These are phyloP conservation scores for Tympanoctomys barrerae DNA, from an alignment of 2,797 vertebrate species.

Conservation along the genomic window DNA sequence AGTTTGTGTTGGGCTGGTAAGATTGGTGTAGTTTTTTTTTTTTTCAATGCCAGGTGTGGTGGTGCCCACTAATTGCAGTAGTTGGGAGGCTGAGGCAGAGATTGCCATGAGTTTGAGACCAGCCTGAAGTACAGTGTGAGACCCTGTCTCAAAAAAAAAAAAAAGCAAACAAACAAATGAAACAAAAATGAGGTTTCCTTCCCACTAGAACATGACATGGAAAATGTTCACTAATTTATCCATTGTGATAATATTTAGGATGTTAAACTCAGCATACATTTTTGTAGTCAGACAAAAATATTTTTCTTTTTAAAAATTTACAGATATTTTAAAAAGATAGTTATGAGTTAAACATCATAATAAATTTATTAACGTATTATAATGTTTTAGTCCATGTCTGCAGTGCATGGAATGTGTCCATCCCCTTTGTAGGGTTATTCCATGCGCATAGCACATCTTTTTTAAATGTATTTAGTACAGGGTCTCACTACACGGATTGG, in stretches of 20 bases:
- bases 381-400: not conserved
- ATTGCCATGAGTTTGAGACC: not conserved
- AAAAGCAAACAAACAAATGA: no score
- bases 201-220: not conserved
- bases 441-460: not conserved
- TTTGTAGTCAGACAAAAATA: conserved; percentile 24
- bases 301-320: not conserved
- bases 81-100: not conserved
- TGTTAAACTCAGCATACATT: not conserved
- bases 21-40: not conserved
- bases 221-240: conserved; percentile 2
- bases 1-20: not conserved
- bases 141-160: not conserved
- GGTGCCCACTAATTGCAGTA: not conserved
- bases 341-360: not conserved
- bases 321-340: conserved; percentile 6
- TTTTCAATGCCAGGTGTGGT: not conserved
- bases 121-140: not conserved
- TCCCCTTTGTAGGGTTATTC: not conserved
- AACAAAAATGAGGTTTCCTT: not conserved
- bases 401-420: not conserved
- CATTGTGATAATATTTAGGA: not conserved
- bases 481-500: no score
- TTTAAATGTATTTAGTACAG: no score
- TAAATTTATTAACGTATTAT: not conserved